Evolutionary conservation across 2,797 vertebrate genomes (phyloP).

Genomic region (Hypotaenidia philippensis): DNA sequence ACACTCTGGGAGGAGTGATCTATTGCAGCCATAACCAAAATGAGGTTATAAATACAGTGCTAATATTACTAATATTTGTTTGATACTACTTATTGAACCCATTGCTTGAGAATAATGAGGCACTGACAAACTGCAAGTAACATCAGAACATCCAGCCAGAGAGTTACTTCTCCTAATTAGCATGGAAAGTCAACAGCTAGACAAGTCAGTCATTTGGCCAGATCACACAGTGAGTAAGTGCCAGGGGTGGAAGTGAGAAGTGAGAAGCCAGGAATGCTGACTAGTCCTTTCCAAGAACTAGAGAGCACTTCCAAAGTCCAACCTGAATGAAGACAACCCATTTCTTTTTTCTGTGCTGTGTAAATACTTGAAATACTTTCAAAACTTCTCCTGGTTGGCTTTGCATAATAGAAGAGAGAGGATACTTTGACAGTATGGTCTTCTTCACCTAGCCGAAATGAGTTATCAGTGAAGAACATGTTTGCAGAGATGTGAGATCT

Average conservation of each 20-base stretch:
- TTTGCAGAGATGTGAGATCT: not conserved
- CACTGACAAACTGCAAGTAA: not conserved
- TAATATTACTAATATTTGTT: not conserved
- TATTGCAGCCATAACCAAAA: not conserved
- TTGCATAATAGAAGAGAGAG: not conserved
- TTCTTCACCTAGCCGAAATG: not conserved
- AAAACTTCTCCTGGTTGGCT: not conserved
- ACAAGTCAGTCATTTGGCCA: not conserved
- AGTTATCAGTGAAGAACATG: not conserved
- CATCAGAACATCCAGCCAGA: not conserved
- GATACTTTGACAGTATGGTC: not conserved
- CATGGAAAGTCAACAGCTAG: not conserved
- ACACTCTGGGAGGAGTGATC: not conserved
- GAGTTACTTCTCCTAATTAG: not conserved
- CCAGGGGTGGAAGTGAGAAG: not conserved
- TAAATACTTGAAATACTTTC: constrained; percentile 4
- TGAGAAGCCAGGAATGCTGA: not conserved
- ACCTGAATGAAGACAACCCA: not conserved
- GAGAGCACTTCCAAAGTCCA: not conserved
- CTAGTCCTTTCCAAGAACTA: not conserved
- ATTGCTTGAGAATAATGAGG: not conserved
- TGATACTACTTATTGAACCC: not conserved
- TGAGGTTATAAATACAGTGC: not conserved
- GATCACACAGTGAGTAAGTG: not conserved
- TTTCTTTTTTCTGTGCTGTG: not conserved